Evolutionary conservation across 2,888 invertebrate species (phyloP), one percentile per base, ranked within the genome.

Genomic region (Agrochola circellaris): DNA sequence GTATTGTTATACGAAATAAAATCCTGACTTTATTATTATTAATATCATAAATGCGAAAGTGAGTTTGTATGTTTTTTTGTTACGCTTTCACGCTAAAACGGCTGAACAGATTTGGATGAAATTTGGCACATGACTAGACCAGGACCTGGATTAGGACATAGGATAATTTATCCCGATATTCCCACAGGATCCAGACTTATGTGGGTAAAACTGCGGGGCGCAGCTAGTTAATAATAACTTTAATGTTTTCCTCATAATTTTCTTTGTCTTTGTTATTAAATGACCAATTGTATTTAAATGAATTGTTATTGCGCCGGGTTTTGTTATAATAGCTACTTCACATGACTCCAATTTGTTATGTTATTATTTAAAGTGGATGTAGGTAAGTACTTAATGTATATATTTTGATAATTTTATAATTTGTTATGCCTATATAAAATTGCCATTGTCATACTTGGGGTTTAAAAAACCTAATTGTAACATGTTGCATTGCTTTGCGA

Each of bases 241-340:
- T 5, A 30, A 68, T 17, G 45, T 71, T 71, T 78, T 79, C 79
- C 56, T 56, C 15, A 30, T 38, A 20, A n/a, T 64, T 79, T 30
- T 72, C 56, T 77, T 60, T 67, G 34, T 54, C 60, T 54, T 13
- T 51, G 56, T 42, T 64, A 51, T 78, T 80, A 51, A 72, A 77
- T 54, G 6, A 38, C 15, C n/a, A 65, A 56, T 48, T 67, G 51
- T 45, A 67, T 76, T 82, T 42, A 62, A 76, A 67, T 82, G 9
- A 58, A 70, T 45, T 58, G 61, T 56, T 42, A 30, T 56, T 56
- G 48, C 4, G 9, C 20, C 20, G 34, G 6, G n/a, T 60, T 76
- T 68, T 51, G 13, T 42, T 51, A 51, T n/a, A 42, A 79, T 56
- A 70, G 0, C 2, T 65, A 54, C 26, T 56, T 58, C n/a, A n/a